Conservation (phyloP, 53 echinoderm and acorn worm species). For the Arbacia lixula region DNA sequence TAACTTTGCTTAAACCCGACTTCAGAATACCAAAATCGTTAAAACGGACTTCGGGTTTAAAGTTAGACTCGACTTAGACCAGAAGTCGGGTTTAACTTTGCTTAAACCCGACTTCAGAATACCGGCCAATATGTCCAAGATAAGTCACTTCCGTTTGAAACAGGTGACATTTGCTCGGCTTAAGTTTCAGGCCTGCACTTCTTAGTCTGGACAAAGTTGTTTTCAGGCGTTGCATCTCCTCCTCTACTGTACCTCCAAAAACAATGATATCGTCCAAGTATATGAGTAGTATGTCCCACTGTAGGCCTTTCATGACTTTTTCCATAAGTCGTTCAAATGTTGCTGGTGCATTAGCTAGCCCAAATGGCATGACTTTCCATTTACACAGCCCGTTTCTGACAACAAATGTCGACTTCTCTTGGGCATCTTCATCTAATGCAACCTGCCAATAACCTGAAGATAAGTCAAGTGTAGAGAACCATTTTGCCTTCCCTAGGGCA, state of each 20-base stretch:
- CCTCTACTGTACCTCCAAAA: conserved; percentile 23
- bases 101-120: no score
- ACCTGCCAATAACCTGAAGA: conserved; percentile 47
- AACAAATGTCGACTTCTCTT: conserved; percentile 7
- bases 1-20: no score
- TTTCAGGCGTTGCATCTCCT: conserved; percentile 38
- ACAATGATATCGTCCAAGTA: conserved; percentile 37
- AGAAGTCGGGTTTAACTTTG: no score
- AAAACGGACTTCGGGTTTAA: no score
- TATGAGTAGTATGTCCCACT: background rate
- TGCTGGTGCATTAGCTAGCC: no score
- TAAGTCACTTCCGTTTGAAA: conserved; percentile 30
- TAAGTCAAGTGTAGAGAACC: conserved; percentile 45
- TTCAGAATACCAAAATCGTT: no score
- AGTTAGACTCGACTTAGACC: no score
- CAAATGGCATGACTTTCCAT: no score
- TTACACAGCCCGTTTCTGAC: background rate
- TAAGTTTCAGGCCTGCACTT: conserved; percentile 50
- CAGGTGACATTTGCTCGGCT: conserved; percentile 44
- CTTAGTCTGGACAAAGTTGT: background rate
- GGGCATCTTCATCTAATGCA: conserved; percentile 39
- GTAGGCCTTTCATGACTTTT: background rate
- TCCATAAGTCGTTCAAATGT: conserved; percentile 37
- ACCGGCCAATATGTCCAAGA: conserved; percentile 53
- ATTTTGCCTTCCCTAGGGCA: conserved; percentile 24